Percentiles rank a stretch among this genome's conserved stretches.
These are phyloP conservation scores for Pemphredon lugubris DNA, from an alignment of 2,888 invertebrate genomes.

Conservation along the genomic window DNA sequence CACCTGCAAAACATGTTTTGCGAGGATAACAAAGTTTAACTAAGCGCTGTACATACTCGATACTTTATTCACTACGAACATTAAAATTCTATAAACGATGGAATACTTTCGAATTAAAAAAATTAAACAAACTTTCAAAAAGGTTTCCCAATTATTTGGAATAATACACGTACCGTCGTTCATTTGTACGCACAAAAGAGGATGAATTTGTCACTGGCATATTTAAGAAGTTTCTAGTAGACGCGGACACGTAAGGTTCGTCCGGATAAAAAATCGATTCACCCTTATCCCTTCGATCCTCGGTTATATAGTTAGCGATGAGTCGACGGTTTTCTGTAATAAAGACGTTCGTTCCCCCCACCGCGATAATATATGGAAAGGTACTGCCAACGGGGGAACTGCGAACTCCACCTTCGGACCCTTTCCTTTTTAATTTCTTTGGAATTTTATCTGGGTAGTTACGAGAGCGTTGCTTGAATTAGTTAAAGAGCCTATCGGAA, in stretches of 20 bases:
- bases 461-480: constrained; percentile 63
- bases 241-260: neutral
- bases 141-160: no score
- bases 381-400: neutral
- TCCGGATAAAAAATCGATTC: constrained; percentile 42
- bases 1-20: no score
- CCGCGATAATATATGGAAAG: constrained; percentile 22
- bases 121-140: no score
- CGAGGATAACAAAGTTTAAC: no score
- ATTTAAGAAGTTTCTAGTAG: no score
- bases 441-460: constrained; percentile 54
- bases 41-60: no score
- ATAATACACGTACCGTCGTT: no score
- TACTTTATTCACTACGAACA: no score
- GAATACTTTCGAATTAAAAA: no score
- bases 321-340: constrained; percentile 43
- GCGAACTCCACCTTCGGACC: constrained; percentile 2
- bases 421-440: constrained; percentile 54
- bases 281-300: constrained; percentile 25
- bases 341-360: constrained; percentile 29
- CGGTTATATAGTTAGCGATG: constrained; percentile 12
- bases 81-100: no score
- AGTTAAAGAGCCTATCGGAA: constrained; percentile 72
- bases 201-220: no score
- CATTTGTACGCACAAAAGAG: no score